A percentile compares a stretch with the other conserved stretches of the same genome.
These are phyloP conservation scores for Catostylus mosaicus DNA, from an alignment of 30 jellyfish, hydroid and myxozoan species.

Conservation along the genomic window DNA sequence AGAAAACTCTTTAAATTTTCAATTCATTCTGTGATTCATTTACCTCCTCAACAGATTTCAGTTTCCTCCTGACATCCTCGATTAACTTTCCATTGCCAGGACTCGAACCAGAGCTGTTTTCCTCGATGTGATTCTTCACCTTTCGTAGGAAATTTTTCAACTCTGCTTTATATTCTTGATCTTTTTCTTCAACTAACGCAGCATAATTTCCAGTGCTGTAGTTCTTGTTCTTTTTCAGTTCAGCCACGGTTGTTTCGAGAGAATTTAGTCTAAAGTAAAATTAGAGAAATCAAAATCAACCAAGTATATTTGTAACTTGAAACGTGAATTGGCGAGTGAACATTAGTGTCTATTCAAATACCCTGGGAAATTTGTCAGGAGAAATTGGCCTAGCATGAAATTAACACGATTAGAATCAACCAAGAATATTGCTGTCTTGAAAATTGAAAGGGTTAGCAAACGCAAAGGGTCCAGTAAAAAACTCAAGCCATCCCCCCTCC, in stretches of 20 bases:
- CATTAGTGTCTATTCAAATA: no score
- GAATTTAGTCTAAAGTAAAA: conserved; percentile 9
- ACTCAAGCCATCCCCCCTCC: no score
- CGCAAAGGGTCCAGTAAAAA: no score
- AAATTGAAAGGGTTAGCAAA: no score
- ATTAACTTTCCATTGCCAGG: neutral
- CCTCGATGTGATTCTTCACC: conserved; percentile 46
- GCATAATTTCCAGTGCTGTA: conserved; percentile 14
- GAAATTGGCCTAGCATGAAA: no score
- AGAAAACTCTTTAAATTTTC: no score
- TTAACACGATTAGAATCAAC: no score
- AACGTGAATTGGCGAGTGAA: no score
- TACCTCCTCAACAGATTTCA: conserved; percentile 47
- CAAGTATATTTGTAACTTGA: no score
- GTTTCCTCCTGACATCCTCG: conserved; percentile 24
- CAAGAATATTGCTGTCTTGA: no score
- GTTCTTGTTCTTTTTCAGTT: conserved; percentile 36
- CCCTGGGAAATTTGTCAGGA: no score
- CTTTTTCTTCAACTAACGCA: conserved; percentile 55
- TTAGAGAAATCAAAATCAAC: neutral
- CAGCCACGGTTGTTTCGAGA: conserved; percentile 27
- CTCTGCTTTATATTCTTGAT: conserved; percentile 66
- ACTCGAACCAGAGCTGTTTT: conserved; percentile 10
- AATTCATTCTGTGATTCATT: neutral
- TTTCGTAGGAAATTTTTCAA: conserved; percentile 44